Percentiles rank a stretch among this genome's conserved stretches.
These are phyloP conservation scores for Eupithecia subfuscata DNA, from an alignment of 2,888 invertebrate genomes.

Conservation along the genomic window DNA sequence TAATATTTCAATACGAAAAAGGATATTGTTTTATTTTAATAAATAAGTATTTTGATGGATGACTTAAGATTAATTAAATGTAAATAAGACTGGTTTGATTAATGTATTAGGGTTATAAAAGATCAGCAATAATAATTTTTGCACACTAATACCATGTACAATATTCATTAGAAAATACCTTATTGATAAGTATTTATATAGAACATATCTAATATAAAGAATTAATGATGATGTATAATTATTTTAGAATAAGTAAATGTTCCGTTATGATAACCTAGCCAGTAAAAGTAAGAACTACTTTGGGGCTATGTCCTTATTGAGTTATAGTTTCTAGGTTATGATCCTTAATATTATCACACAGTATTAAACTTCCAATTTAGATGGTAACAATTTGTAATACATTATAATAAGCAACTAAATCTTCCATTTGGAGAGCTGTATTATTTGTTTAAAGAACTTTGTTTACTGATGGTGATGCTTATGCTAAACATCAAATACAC, in stretches of 20 bases:
- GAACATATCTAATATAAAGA: conserved; percentile 27
- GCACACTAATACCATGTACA: conserved; percentile 53
- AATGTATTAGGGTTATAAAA: conserved; percentile 43
- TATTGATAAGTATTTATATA: conserved; percentile 40
- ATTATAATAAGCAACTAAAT: background rate
- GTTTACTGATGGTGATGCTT: background rate
- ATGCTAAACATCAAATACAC: background rate
- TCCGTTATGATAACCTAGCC: background rate
- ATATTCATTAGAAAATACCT: conserved; percentile 36
- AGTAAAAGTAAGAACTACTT: background rate
- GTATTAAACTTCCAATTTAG: background rate
- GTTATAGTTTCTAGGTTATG: background rate
- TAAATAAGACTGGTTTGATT: conserved; percentile 54
- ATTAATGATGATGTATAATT: background rate
- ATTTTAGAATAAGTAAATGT: background rate
- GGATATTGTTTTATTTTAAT: background rate
- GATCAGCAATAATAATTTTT: conserved; percentile 51
- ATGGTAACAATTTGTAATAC: conserved; percentile 1
- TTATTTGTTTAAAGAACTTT: background rate
- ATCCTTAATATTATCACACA: background rate
- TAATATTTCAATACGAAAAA: background rate
- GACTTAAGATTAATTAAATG: conserved; percentile 38
- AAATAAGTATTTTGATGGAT: background rate
- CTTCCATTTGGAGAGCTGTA: background rate
- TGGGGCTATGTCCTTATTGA: background rate